Conservation (phyloP, 2,113 vertebrate species). For the Corydoras sp. region DNA sequence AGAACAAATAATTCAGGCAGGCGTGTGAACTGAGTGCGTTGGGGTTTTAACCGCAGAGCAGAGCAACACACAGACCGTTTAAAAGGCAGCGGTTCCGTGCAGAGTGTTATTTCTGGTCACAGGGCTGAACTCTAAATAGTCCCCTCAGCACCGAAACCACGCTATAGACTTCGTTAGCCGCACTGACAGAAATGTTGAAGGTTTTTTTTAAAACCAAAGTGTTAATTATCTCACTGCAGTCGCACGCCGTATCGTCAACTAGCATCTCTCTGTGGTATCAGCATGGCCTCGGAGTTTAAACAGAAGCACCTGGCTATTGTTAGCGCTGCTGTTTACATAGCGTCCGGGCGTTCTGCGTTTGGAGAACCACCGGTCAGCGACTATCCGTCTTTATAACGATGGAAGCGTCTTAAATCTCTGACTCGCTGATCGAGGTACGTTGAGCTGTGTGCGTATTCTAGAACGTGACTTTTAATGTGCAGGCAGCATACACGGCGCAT, state of each 20-base stretch:
- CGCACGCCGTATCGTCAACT: slow-evolving; percentile 6
- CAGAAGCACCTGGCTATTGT: slow-evolving; percentile 22
- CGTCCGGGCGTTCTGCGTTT: slow-evolving; percentile 10
- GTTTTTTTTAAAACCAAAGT: slow-evolving; percentile 9
- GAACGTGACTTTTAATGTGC: too few species aligned
- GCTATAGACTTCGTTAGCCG: not conserved
- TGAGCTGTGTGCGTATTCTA: not conserved
- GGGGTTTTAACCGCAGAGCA: not conserved
- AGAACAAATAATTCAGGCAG: too few species aligned
- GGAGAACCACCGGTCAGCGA: not conserved
- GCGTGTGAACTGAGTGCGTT: too few species aligned
- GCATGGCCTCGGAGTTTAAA: slow-evolving; percentile 20
- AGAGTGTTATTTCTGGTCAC: not conserved
- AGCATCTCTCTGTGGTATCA: not conserved
- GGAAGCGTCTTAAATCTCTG: not conserved
- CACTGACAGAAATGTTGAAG: slow-evolving; percentile 8
- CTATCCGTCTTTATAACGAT: not conserved
- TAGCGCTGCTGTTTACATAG: slow-evolving; percentile 14
- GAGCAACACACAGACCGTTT: not conserved
- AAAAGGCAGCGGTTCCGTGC: too few species aligned
- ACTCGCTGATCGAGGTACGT: not conserved
- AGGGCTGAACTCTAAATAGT: not conserved
- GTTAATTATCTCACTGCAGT: slow-evolving; percentile 17
- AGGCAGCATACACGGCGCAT: too few species aligned
- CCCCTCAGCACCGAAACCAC: not conserved